Evolutionary conservation across 23 tunicate genomes (phyloP).

Genomic region (Trididemnum nubilum): DNA sequence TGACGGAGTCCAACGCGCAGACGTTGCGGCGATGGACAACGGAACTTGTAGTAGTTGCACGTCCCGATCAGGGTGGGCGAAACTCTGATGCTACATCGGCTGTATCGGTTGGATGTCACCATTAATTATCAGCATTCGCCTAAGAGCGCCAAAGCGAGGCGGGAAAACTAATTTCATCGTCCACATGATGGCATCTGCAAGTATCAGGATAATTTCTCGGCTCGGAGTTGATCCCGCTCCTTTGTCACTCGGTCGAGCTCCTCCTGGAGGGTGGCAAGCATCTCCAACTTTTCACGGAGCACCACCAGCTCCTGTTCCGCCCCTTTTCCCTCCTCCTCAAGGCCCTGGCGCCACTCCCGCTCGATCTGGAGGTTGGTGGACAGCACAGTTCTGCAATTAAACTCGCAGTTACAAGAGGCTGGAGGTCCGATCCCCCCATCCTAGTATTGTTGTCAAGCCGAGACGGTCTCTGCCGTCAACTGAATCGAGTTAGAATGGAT

Average conservation of each 20-base stretch:
- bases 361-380: slow-evolving; percentile 70
- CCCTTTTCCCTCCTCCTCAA: slow-evolving; percentile 50
- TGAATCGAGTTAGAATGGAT: background rate
- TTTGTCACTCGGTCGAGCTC: slow-evolving; percentile 48
- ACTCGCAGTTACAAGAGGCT: background rate
- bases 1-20: too few relatives aligned
- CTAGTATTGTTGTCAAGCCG: background rate
- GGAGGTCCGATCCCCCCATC: too few relatives aligned
- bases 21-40: too few relatives aligned
- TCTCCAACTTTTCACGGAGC: slow-evolving; percentile 48
- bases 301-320: slow-evolving; percentile 43
- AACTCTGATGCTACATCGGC: too few relatives aligned
- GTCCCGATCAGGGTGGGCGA: too few relatives aligned
- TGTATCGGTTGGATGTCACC: too few relatives aligned
- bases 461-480: background rate
- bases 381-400: slow-evolving; percentile 43
- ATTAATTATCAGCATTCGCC: too few relatives aligned
- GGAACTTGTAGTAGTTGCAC: too few relatives aligned
- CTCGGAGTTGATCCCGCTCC: slow-evolving; percentile 40
- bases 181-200: too few relatives aligned
- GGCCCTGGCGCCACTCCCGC: slow-evolving; percentile 79
- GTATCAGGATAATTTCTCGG: background rate
- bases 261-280: slow-evolving; percentile 43
- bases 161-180: too few relatives aligned
- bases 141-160: too few relatives aligned